Evolutionary conservation across 2,888 invertebrate species (phyloP), one percentile per base, ranked within the genome.

Genomic region (Sarcophaga carnaria): DNA sequence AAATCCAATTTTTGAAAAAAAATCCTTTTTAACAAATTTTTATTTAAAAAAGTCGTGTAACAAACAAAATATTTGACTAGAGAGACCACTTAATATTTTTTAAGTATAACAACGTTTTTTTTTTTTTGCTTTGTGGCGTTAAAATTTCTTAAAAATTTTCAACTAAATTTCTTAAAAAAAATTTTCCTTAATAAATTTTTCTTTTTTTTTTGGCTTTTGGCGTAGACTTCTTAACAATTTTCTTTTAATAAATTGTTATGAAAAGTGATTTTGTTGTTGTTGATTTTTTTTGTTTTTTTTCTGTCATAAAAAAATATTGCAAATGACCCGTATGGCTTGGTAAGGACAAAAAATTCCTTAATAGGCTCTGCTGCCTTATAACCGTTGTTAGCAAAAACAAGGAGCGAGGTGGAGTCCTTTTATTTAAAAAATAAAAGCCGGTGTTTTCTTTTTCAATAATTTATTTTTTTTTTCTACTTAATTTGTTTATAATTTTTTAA

Each of bases 11-110:
- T 75, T 76, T 27, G 69, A 75, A 59, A 45, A 27, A 72, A 49
- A 72, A 54, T 17, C 27, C 0, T 47, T 47, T 76, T 83, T 64
- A 77, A 77, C 72, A 66, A 67, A 25, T 74, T 80, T 83, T 69
- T 70, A 49, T 64, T 75, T 75, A 45, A 37, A 37, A 37, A 74
- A 77, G 37, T 76, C 27, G 49, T 14, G 14, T 49, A 79, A 87
- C 78, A 78, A 87, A 84, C 54, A 37, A 63, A 74, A 83, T 83
- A 84, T 84, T 87, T 87, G 71, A 87, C 87, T 87, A 87, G 25
- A 71, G 49, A 14, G 80, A 80, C 69, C 77, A 80, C 76, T 74
- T 69, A 79, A 63, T 76, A 22, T 54, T 79, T 75, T 47, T 62
- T 22, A 49, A 75, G 54, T 62, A 77, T 71, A 78, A 75, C 75